These are phyloP conservation scores for Hippocampus guttulatus DNA, from an alignment of 2,113 vertebrate species.

Conservation along the genomic window DNA sequence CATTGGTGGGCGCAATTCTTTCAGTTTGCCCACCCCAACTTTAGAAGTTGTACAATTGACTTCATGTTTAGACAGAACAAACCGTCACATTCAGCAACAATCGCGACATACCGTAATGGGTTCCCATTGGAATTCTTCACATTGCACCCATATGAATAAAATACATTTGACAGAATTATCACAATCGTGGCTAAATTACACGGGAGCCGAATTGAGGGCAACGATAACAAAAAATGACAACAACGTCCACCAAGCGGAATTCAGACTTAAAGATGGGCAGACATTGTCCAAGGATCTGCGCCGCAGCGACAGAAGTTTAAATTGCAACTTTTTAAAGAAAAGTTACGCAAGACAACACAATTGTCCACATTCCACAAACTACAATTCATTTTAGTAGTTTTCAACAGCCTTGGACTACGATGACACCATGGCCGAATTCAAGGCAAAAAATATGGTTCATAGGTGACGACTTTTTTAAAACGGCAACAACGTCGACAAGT, in stretches of 20 bases:
- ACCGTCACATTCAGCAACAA: neutral
- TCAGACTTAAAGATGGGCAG: too few species aligned
- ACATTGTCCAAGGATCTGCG: neutral
- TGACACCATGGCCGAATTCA: too few species aligned
- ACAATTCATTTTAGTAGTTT: too few species aligned
- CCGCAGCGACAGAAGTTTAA: too few species aligned
- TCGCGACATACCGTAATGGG: neutral
- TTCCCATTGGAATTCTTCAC: neutral
- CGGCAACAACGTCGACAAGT: neutral
- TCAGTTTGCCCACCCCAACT: neutral
- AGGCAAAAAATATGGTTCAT: too few species aligned
- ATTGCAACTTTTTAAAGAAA: too few species aligned
- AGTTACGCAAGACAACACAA: too few species aligned
- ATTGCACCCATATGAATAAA: neutral
- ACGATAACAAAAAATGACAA: neutral
- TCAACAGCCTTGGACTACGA: too few species aligned
- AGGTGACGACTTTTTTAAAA: neutral
- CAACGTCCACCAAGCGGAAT: too few species aligned
- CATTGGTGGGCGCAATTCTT: neutral
- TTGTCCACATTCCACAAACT: too few species aligned
- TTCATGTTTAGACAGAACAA: neutral
- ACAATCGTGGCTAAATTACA: neutral
- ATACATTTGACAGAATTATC: neutral
- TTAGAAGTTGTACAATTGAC: neutral
- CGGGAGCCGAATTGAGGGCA: neutral